Evolutionary conservation across 53 echinoderm and acorn worm species (phyloP), one percentile per base, ranked within the genome.

Genomic region (Patiria pectinifera): DNA sequence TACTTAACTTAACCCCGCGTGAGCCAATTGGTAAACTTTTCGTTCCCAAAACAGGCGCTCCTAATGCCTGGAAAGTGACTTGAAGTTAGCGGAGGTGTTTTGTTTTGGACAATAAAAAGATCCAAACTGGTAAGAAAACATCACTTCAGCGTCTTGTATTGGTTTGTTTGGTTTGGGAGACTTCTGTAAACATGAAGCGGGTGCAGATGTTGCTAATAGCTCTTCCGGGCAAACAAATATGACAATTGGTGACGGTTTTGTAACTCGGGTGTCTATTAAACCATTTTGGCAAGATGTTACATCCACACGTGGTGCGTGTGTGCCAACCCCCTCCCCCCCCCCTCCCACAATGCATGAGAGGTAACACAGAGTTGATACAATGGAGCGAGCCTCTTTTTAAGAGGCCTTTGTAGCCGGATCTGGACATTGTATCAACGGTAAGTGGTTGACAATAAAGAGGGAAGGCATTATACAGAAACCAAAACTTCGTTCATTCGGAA

Each of bases 131-230:
- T 77, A 43, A 77, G 21, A 77, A 77, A 8, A 77, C 26, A 44
- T 35, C 77, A 8, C 26, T 77, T 77, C 0, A 8, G 26, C 43
- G 6, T 6, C 11, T 43, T 6, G 4, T 47, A 46, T 45, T 46
- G 47, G 18, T 46, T 24, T 6, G 21, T 78, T 46, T 46, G 46
- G 22, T 78, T 12, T 10, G 12, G 47, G 8, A 4, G 46, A 11
- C 45, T 16, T 78, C 46, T n/a, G 79, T 45, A 78, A 78, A 78
- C 79, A 45, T 44, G 3, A 14, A 11, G 18, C 79, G 79, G 46
- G 2, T 47, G 79, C 79, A 78, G 47, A 78, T 78, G 79, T 45
- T n/a, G 46, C 79, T 45, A 46, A 78, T 78, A 78, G 79, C 14
- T 44, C 47, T 10, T 35, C n/a, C 74, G 24, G 5, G 2, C 53